Evolutionary conservation across 2,888 invertebrate species (phyloP), one percentile per base, ranked within the genome.

Genomic region (Danaus chrysippus): DNA sequence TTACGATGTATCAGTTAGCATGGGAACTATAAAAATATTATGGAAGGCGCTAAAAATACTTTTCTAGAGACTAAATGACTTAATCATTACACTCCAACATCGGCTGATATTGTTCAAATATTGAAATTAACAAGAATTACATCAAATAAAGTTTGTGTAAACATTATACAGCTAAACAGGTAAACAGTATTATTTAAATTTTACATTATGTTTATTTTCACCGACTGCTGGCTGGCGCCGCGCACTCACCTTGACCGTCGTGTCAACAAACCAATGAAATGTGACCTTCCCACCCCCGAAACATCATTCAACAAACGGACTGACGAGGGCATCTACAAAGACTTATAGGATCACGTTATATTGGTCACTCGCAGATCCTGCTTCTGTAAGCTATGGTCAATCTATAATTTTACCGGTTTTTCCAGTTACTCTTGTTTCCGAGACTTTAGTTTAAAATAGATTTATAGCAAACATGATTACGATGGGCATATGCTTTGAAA

Each of bases 171-270:
- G 23, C 23, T 34, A 34, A 71, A 57, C 62, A 61, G 64, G 64
- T 64, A 56, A 55, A 56, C 43, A 49, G 55, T 64, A 58, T 64
- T 56, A 62, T 66, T 65, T 49, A 60, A 41, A 54, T 60, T 64
- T 54, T 56, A 46, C 53, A 42, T 67, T 76, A 75, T 78, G 78
- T 81, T 82, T 87, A 84, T 83, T 81, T 84, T 79, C 74, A 71
- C 73, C 76, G 74, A 77, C 78, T 78, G 74, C 76, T 68, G 69
- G 56, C 73, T 70, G 84, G 82, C 84, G 84, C 81, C 79, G 68
- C 58, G 68, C 2, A 3, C 66, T 84, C 76, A 86, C 89, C 87
- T 90, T 90, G 87, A 86, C 84, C 83, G 82, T 67, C 74, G 80
- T 73, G 74, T 70, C 74, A 79, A 77, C 71, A 76, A 77, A 84